A percentile compares a stretch with the other conserved stretches of the same genome.
phyloP scores from a whole-genome alignment of 2,797 vertebrate species.

The Acipenser ruthenus region DNA sequence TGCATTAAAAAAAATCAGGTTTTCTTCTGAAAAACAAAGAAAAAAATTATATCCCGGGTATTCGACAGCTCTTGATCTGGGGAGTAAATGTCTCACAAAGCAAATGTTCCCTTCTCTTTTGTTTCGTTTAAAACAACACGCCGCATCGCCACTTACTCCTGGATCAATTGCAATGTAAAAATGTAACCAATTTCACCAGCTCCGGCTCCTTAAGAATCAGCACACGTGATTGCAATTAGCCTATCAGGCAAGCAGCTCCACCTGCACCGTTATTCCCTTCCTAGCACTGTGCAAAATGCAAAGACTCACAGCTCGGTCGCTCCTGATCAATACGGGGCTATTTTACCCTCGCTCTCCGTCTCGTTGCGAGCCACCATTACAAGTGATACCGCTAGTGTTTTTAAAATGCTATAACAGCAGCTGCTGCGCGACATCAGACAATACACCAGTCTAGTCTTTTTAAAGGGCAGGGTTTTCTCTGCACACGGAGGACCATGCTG shows the following conservation, averaged over 20 bases:
- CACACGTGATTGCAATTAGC: conserved; percentile 64
- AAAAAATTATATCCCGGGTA: neutral
- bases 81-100: no score
- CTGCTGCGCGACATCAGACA: neutral
- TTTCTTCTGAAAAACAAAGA: neutral
- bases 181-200: conserved; percentile 41
- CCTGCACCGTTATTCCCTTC: conserved; percentile 64
- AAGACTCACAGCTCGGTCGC: conserved; percentile 15
- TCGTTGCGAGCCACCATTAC: neutral
- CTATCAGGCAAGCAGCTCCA: conserved; percentile 59
- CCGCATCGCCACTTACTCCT: conserved; percentile 29
- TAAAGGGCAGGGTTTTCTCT: neutral
- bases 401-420: neutral
- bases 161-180: conserved; percentile 36
- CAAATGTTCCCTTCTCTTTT: neutral
- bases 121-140: neutral
- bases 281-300: conserved; percentile 41
- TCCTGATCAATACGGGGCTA: conserved; percentile 7
- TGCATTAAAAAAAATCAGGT: no score
- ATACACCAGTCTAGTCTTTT: neutral
- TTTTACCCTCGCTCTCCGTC: conserved; percentile 1
- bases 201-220: conserved; percentile 54
- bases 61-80: no score
- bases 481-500: neutral
- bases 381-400: neutral